Evolutionary conservation across 2,113 vertebrate species (phyloP).

Genomic region (Myotis davidii): DNA sequence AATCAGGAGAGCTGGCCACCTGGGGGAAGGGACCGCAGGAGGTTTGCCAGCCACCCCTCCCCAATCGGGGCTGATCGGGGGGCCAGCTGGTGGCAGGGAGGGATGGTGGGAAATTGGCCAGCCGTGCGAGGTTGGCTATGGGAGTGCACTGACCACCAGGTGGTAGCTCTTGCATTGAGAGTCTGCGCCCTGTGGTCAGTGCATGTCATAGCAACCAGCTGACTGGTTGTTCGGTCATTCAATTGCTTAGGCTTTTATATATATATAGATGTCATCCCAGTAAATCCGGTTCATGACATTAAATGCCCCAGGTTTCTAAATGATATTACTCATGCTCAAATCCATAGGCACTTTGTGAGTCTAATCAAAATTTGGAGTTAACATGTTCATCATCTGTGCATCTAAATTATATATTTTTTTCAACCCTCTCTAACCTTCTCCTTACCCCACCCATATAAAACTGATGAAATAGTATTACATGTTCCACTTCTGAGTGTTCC

Average conservation of each 20-base stretch:
- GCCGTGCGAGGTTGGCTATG: too few relatives aligned
- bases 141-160: too few relatives aligned
- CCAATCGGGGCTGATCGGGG: too few relatives aligned
- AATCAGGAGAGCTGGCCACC: too few relatives aligned
- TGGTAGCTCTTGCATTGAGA: too few relatives aligned
- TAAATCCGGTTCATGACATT: not conserved
- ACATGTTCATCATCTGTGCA: constrained; percentile 52
- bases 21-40: too few relatives aligned
- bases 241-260: too few relatives aligned
- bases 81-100: rapidly evolving
- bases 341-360: constrained; percentile 3
- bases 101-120: too few relatives aligned
- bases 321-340: not conserved
- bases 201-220: too few relatives aligned
- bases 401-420: constrained; percentile 51
- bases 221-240: too few relatives aligned
- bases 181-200: too few relatives aligned
- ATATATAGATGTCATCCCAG: not conserved
- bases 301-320: not conserved
- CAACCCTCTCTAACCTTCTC: constrained; percentile 61
- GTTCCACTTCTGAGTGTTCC: constrained; percentile 29
- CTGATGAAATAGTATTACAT: not conserved
- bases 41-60: too few relatives aligned
- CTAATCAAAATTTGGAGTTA: constrained; percentile 71
- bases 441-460: not conserved